Evolutionary conservation across 2,113 vertebrate species (phyloP).

Genomic region (Apteryx owenii): DNA sequence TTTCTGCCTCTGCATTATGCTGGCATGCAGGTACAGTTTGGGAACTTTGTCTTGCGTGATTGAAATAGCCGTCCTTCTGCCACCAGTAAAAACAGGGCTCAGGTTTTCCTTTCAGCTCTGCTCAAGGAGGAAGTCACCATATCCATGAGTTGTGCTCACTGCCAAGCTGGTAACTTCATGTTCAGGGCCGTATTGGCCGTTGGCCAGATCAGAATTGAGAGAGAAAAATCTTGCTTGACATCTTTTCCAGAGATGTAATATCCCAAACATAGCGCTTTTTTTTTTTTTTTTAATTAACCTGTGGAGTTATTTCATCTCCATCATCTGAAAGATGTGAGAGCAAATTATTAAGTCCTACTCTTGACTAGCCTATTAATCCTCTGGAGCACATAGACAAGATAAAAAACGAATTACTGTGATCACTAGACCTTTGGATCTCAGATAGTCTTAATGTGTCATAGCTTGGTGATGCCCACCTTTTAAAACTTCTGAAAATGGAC

Average conservation of each 20-base stretch:
- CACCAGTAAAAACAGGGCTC: not conserved
- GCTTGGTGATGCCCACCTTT: not conserved
- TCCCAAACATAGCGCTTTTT: not conserved
- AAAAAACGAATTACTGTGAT: not conserved
- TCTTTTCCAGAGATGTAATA: not conserved
- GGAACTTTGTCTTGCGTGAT: not conserved
- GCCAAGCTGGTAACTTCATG: not conserved
- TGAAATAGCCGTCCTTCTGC: not conserved
- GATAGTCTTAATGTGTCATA: not conserved
- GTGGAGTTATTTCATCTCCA: not conserved
- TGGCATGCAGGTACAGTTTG: no score
- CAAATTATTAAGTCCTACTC: not conserved
- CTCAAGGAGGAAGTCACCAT: not conserved
- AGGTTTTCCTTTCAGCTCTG: not conserved
- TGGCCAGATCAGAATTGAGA: no score
- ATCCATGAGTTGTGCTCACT: not conserved
- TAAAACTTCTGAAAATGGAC: not conserved
- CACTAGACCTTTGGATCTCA: not conserved
- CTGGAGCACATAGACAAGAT: not conserved
- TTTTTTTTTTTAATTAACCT: not conserved
- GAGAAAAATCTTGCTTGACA: not conserved
- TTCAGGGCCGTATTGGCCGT: not conserved
- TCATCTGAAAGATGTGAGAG: not conserved
- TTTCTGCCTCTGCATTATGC: not conserved
- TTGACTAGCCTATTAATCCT: not conserved